Base-by-base conservation (phyloP, 92 coral and sea anemone species). In the Siderastrea siderea region DNA sequence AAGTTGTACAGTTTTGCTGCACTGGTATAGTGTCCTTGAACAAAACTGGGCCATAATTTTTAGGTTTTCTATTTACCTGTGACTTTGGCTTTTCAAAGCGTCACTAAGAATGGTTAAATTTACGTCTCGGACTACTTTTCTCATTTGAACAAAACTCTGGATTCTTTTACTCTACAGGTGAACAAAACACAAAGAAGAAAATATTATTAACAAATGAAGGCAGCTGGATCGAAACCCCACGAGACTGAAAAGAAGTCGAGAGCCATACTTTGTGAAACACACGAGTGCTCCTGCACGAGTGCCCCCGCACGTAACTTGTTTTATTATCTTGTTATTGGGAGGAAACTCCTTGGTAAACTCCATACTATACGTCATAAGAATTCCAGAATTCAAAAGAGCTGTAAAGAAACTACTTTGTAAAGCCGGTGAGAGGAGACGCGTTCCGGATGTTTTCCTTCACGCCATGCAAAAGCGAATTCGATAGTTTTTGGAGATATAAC, bases 231-330 rank as follows among this genome's bases (percentile, higher is more conserved):
- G 12, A 3, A 7, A 1, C 12, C 8, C 61, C 12, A 11, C 61
- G 0, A 55, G 61, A 8, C 12, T 11, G 12, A 5, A 55, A 61
- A 54, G 26, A 19, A 6, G 55, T 1, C 7, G 6, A 38, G 26
- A 16, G 46, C 44, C 38, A 76, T 76, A 68, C 80, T 76, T 57
- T 76, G 53, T 17, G 0, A 26, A 26, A 11, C 68, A 26, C 67
- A 53, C 5, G 80, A 76, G 68, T 76, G 80, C 7, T 58, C 81
- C 3, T 77, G 47, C n/a, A n/a, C n/a, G n/a, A n/a, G n/a, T n/a
- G 47, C 81, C 81, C 1, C 59, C 81, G 43, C 68, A 77, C 53
- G 45, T 77, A 59, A 59, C 81, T 47, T 77, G 81, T 11, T 60
- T 61, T 38, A 43, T 77, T 47, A 46, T 77, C n/a, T 7, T 47